Conservation (phyloP, 2,113 vertebrate species). For the Rhinogobius similis region DNA sequence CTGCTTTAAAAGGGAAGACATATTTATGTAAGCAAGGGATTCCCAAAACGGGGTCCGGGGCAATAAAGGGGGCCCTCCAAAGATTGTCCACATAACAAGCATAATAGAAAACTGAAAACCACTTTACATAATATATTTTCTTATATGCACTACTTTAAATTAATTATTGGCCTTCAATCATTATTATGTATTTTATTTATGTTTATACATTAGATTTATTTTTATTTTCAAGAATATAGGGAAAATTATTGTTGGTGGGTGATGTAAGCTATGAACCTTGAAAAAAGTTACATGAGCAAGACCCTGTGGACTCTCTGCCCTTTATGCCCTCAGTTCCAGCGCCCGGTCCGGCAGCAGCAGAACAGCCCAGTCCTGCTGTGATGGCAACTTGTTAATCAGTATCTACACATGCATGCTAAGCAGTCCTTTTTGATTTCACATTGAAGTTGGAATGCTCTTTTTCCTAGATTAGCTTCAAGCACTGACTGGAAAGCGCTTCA, state of each 20-base stretch:
- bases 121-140: too few species aligned
- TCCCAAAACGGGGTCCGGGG: too few species aligned
- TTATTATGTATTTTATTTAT: too few species aligned
- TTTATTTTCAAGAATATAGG: too few species aligned
- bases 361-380: conserved; percentile 48
- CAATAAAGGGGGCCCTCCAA: too few species aligned
- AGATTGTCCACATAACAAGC: too few species aligned
- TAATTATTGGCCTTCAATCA: too few species aligned
- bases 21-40: too few species aligned
- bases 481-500: background rate
- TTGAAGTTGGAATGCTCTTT: conserved; percentile 9
- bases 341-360: conserved; percentile 54
- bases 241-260: too few species aligned
- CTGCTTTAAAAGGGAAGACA: conserved; percentile 12
- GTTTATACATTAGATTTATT: too few species aligned
- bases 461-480: conserved; percentile 1
- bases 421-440: conserved; percentile 29
- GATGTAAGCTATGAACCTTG: conserved; percentile 27
- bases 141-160: too few species aligned
- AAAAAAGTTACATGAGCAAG: conserved; percentile 26
- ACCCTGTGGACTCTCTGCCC: conserved; percentile 16
- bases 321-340: conserved; percentile 12
- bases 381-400: conserved; percentile 38
- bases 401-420: conserved; percentile 48
- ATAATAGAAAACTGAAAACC: too few species aligned